Evolutionary conservation across 2,797 vertebrate genomes (phyloP), one percentile per base, ranked within the genome.

Genomic region (Emys orbicularis): DNA sequence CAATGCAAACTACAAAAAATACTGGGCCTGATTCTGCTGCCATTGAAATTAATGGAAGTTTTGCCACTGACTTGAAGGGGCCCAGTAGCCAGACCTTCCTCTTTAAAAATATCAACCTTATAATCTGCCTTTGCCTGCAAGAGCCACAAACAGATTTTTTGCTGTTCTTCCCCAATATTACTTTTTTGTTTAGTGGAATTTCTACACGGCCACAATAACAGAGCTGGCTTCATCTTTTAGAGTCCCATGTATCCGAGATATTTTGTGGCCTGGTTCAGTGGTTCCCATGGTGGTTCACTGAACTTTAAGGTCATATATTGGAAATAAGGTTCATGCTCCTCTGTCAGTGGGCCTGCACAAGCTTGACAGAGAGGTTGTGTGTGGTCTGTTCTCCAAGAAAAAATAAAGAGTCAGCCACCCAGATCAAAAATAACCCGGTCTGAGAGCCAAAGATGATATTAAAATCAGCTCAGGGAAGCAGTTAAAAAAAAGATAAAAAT

Each of bases 331-430:
- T 91, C 93, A 86, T 25, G 90, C 81, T 94, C 89, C 89, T 47
- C 96, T 56, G 72, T 50, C 97, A 92, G 86, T 50, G 49, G 95
- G 92, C 89, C 93, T 57, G 79, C 90, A 95, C 54, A 57, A 74
- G 85, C 92, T 86, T 96, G 96, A 97, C 92, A 96, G 94, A 95
- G 97, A 97, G 95, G 94, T 93, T 41, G 93, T 92, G 92, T 93
- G 94, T 96, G 96, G 97, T 96, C 95, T 11, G 88, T 93, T 94
- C 93, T 96, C 93, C 57, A 87, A 94, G 84, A 96, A 95, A 93
- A 93, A 87, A 8, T 92, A 93, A 86, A 8, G 89, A 96, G 16
- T 81, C 97, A 87, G 93, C 88, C 97, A 96, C 95, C 94, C 98
- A 90, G 80, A 93, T 41, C 56, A 88, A 97, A 96, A 96, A 90